phyloP scores from a whole-genome alignment of 2,113 vertebrate species.

The Ophthalmolycus amberensis region DNA sequence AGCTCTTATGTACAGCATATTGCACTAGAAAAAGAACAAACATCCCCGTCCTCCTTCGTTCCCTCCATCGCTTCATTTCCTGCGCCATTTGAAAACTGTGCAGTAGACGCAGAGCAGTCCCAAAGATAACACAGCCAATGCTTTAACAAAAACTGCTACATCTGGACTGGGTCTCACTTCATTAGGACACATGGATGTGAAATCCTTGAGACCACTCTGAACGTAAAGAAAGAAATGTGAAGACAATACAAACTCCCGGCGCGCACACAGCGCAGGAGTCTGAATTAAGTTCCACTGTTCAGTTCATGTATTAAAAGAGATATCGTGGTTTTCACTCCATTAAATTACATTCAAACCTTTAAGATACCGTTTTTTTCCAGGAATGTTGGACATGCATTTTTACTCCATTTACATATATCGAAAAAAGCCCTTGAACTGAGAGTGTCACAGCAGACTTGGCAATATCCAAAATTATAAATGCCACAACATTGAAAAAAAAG shows the following conservation, averaged over 20 bases:
- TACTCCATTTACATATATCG: slow-evolving; percentile 76
- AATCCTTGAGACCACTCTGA: slow-evolving; percentile 81
- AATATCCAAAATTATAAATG: slow-evolving; percentile 69
- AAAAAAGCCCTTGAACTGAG: slow-evolving; percentile 81
- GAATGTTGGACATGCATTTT: slow-evolving; percentile 82
- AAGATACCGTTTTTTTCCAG: slow-evolving; percentile 77
- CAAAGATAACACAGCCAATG: slow-evolving; percentile 77
- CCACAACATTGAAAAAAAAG: slow-evolving; percentile 61
- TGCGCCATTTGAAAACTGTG: slow-evolving; percentile 53
- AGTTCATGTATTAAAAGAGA: slow-evolving; percentile 70
- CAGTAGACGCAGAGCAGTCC: slow-evolving; percentile 72
- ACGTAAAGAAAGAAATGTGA: slow-evolving; percentile 67
- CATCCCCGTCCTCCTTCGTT: slow-evolving; percentile 53
- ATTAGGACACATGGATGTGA: slow-evolving; percentile 69
- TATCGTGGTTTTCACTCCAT: slow-evolving; percentile 69
- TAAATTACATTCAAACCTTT: slow-evolving; percentile 82
- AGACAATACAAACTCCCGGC: slow-evolving; percentile 48
- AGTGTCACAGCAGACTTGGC: slow-evolving; percentile 75
- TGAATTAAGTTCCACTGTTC: slow-evolving; percentile 64
- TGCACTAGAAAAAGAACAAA: slow-evolving; percentile 83
- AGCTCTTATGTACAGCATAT: slow-evolving; percentile 85
- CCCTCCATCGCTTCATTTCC: slow-evolving; percentile 61
- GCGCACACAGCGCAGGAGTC: slow-evolving; percentile 23
- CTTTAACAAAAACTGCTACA: slow-evolving; percentile 79
- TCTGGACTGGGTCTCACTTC: slow-evolving; percentile 81